phyloP scores from a whole-genome alignment of 2,113 vertebrate genomes.

The Syrmaticus mikado region DNA sequence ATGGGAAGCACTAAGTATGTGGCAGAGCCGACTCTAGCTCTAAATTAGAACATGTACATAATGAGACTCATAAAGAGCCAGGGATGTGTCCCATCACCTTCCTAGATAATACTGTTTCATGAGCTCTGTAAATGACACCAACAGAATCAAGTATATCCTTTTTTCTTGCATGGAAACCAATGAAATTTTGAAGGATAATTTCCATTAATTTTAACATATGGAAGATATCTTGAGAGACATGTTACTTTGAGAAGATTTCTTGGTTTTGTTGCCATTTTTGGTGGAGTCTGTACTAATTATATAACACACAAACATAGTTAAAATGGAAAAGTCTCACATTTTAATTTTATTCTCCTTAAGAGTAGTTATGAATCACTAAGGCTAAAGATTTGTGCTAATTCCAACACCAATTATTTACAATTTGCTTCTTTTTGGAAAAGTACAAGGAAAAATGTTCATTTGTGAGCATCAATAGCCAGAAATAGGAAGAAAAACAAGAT shows the following conservation, averaged over 20 bases:
- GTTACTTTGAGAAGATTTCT: not conserved
- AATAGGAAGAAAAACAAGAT: not conserved
- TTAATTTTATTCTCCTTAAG: slow-evolving; percentile 32
- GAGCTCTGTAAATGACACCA: not conserved
- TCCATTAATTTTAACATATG: not conserved
- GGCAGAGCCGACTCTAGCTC: not conserved
- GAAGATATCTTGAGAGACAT: not conserved
- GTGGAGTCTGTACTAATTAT: not conserved
- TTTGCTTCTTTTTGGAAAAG: not conserved
- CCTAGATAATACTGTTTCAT: not conserved
- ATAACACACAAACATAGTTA: not conserved
- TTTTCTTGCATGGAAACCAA: not conserved
- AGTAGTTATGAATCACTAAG: not conserved
- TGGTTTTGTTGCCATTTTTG: not conserved
- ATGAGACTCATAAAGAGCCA: not conserved
- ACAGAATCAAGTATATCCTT: not conserved
- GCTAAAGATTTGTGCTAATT: not conserved
- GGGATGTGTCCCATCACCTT: not conserved
- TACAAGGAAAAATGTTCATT: slow-evolving; percentile 4
- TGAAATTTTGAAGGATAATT: not conserved
- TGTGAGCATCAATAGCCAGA: slow-evolving; percentile 8
- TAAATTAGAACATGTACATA: not conserved
- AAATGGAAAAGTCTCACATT: not conserved
- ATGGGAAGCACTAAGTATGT: fast-evolving
- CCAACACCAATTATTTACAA: not conserved